phyloP scores from a whole-genome alignment of 2,888 invertebrate genomes.

The Eupithecia abbreviata region DNA sequence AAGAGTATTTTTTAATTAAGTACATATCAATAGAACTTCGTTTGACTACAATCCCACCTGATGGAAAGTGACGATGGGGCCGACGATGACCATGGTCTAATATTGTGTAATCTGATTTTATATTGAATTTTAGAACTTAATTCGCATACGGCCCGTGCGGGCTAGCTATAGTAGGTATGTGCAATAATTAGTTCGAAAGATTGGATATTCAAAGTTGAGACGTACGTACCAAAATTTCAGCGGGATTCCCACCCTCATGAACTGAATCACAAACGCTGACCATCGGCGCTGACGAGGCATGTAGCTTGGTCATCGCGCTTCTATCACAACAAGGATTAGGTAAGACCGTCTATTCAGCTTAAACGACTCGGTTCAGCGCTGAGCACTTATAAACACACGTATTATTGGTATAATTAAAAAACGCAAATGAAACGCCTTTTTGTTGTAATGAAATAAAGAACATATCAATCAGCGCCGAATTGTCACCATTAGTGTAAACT shows the following conservation, averaged over 20 bases:
- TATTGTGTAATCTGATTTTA: too few relatives aligned
- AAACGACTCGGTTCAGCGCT: neutral
- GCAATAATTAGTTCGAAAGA: neutral
- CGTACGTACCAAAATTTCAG: neutral
- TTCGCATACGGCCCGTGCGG: too few relatives aligned
- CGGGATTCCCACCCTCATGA: neutral
- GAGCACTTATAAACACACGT: neutral
- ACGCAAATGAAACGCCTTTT: neutral
- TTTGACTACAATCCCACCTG: too few relatives aligned
- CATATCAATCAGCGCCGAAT: neutral
- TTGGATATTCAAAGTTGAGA: constrained; percentile 3
- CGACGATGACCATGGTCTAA: too few relatives aligned
- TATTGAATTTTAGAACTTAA: too few relatives aligned
- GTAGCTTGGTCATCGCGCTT: neutral
- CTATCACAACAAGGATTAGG: neutral
- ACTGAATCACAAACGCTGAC: neutral
- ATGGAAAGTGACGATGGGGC: too few relatives aligned
- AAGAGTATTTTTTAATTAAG: neutral
- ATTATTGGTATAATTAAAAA: neutral
- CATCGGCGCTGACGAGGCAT: neutral
- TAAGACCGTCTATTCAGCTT: neutral
- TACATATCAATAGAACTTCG: too few relatives aligned
- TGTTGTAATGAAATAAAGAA: neutral
- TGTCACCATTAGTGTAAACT: neutral
- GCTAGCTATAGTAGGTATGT: neutral